Conservation (phyloP, 2,113 vertebrate species). For the Varanus komodoensis region DNA sequence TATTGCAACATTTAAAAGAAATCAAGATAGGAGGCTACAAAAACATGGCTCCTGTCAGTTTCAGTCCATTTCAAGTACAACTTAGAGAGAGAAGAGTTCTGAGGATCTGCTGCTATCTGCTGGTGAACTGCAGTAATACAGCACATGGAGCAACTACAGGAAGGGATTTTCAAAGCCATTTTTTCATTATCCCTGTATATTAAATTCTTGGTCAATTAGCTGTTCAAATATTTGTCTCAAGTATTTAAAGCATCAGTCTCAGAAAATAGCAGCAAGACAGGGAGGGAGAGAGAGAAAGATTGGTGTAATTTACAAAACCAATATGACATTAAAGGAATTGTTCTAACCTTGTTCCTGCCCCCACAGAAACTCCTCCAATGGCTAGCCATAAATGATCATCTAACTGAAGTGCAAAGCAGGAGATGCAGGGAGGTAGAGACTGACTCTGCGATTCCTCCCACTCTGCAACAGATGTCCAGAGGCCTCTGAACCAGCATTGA, state of each 20-base stretch:
- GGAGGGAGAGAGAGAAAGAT: background rate
- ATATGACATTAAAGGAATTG: background rate
- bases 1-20: slow-evolving; percentile 2
- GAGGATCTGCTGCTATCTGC: slow-evolving; percentile 24
- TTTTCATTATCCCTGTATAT: background rate
- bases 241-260: background rate
- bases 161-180: background rate
- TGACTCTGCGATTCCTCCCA: too few species aligned
- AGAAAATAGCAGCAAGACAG: background rate
- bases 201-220: background rate
- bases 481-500: too few species aligned
- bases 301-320: background rate
- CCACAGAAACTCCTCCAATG: too few species aligned
- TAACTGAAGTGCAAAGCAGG: too few species aligned
- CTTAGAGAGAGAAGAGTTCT: background rate
- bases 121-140: slow-evolving; percentile 3
- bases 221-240: background rate
- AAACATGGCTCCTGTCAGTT: slow-evolving; percentile 17
- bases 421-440: too few species aligned
- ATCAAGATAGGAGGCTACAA: background rate
- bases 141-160: background rate
- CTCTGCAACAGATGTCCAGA: too few species aligned
- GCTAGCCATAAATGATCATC: too few species aligned
- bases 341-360: too few species aligned
- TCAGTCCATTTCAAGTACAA: background rate